A percentile compares a stretch with the other conserved stretches of the same genome.
These are phyloP conservation scores for Saturnia japonica DNA, from an alignment of 2,888 invertebrate species.

Conservation along the genomic window DNA sequence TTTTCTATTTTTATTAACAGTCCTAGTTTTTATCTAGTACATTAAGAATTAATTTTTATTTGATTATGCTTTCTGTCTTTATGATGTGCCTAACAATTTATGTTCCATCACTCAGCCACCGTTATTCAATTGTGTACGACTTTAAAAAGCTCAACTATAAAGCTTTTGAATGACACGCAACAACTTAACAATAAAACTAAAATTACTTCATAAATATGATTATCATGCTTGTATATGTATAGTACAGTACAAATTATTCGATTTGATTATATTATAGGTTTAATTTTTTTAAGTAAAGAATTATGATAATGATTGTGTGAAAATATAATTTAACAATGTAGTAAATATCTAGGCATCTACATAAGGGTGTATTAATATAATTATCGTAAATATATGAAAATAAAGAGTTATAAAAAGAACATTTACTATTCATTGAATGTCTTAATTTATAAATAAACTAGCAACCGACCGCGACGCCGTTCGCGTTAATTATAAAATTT, in stretches of 20 bases:
- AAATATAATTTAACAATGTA: not conserved
- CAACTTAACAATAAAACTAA: conserved; percentile 6
- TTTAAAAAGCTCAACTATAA: not conserved
- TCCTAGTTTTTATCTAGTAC: not conserved
- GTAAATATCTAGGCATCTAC: not conserved
- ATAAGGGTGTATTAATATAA: too few relatives aligned
- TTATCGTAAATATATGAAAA: too few relatives aligned
- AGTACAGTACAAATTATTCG: not conserved
- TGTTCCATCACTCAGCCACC: conserved; percentile 1
- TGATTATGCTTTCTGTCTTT: not conserved
- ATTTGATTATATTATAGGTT: not conserved
- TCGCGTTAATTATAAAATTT: too few relatives aligned
- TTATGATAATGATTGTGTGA: not conserved
- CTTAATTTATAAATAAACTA: too few relatives aligned
- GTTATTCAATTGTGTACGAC: not conserved
- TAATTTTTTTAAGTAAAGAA: not conserved
- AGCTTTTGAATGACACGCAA: conserved; percentile 5
- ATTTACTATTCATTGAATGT: too few relatives aligned
- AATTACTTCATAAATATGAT: not conserved
- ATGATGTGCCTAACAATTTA: not conserved
- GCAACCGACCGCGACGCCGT: too few relatives aligned
- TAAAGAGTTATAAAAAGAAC: too few relatives aligned
- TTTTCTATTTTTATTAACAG: not conserved
- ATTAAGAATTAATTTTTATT: conserved; percentile 6
- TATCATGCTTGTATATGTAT: not conserved